These are phyloP conservation scores for Drosophila sucinea DNA, from an alignment of 1,140 invertebrate species.

Conservation along the genomic window DNA sequence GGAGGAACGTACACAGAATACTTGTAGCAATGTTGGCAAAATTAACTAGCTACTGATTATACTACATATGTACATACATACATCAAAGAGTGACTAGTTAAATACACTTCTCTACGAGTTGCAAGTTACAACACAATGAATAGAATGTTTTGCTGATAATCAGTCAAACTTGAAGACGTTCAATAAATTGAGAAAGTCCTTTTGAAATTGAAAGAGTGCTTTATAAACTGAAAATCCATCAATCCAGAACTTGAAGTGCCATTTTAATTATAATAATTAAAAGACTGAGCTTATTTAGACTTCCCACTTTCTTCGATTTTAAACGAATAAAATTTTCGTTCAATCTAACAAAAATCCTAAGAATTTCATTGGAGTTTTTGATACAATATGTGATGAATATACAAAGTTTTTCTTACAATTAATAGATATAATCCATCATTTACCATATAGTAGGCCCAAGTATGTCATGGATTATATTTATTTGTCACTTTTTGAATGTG, in stretches of 20 bases:
- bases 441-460: constrained; percentile 20
- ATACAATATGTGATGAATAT: too few species aligned
- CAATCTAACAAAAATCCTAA: too few species aligned
- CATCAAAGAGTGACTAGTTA: background rate
- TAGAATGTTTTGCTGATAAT: background rate
- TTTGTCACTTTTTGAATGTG: background rate
- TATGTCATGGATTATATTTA: constrained; percentile 10
- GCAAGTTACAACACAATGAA: background rate
- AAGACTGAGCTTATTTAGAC: too few species aligned
- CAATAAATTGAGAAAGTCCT: too few species aligned
- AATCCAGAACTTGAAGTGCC: too few species aligned
- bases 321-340: too few species aligned
- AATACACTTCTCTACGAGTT: background rate
- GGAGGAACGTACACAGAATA: constrained; percentile 5
- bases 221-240: too few species aligned
- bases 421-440: constrained; percentile 31
- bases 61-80: background rate
- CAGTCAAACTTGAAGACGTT: background rate
- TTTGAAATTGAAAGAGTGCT: too few species aligned
- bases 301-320: too few species aligned
- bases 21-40: constrained; percentile 6
- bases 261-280: too few species aligned
- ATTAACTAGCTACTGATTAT: constrained; percentile 7
- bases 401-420: too few species aligned
- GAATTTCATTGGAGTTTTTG: too few species aligned